Evolutionary conservation across 1,140 invertebrate species (phyloP), one percentile per base, ranked within the genome.

Genomic region (Leptinotarsa texana): DNA sequence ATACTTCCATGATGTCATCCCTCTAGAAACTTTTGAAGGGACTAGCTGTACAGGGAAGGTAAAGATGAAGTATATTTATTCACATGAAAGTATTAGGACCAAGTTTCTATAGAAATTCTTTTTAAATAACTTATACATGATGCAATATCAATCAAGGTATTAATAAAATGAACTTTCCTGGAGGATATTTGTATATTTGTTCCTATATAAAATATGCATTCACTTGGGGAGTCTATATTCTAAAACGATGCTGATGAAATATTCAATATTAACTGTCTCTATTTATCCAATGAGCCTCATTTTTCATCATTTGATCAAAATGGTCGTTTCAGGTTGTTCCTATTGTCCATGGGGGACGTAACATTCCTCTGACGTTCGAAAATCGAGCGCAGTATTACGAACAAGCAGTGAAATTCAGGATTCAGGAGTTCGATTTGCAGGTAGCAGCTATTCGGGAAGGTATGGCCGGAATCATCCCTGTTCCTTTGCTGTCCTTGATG

Each of bases 391-490:
- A 91, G 74, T 92, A 92, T 83, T 89, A 90, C 4, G 88, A 91
- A 63, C 87, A 88, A 78, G 90, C 89, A 8, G 79, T 92, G 8
- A 86, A 89, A 72, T 91, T 89, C 82, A 81, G 91, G 48, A 84
- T 92, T 24, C 88, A 91, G 78, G 91, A 92, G 82, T 90, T 92
- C 87, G 89, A 92, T 81, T 76, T 87, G 63, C 90, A 91, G 89
- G 86, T 91, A 49, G 84, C 87, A 3, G 87, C 89, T 13, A 86
- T 92, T 18, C 80, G 91, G 67, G 90, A 91, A 80, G 91, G 91
- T 3, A 91, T 92, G 90, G 85, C 90, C 0, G 89, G 89, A 77
- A 89, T 92, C 47, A 87, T 92, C 48, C 91, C 91, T 13, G 89
- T 92, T 2, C 91, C 91, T 4, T 82, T 92, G 22, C 77, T 92